These are phyloP conservation scores for Coelinius sp. DNA, from an alignment of 2,888 invertebrate genomes.

Conservation along the genomic window DNA sequence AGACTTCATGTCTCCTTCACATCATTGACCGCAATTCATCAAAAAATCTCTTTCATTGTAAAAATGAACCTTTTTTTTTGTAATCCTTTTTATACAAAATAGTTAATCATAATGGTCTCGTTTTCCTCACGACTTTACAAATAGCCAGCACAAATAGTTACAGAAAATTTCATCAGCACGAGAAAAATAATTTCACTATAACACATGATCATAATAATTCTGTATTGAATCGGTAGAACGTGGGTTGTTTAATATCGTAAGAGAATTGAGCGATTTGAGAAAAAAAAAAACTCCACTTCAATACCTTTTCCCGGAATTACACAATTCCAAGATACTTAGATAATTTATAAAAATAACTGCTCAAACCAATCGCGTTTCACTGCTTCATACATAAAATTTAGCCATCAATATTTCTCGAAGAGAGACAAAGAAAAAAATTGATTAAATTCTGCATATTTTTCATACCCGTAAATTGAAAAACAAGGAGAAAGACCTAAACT, in stretches of 20 bases:
- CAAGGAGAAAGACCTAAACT: no score
- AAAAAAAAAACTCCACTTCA: neutral
- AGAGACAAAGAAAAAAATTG: neutral
- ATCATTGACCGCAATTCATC: neutral
- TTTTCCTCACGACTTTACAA: neutral
- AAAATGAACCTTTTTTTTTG: neutral
- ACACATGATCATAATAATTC: conserved; percentile 59
- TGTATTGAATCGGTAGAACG: no score
- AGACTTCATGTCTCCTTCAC: neutral
- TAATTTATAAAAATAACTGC: neutral
- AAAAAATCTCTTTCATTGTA: neutral
- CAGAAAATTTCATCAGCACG: neutral
- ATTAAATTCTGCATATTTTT: conserved; percentile 28
- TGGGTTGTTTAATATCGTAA: no score
- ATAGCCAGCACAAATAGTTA: neutral
- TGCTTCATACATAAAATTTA: neutral
- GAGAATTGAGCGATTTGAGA: no score
- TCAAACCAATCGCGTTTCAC: neutral
- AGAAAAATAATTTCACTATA: conserved; percentile 28
- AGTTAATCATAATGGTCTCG: neutral
- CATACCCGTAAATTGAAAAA: conserved; percentile 34
- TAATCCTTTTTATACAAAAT: neutral
- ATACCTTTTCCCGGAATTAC: conserved; percentile 18
- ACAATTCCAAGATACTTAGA: neutral
- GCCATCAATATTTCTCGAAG: neutral